Evolutionary conservation across 2,113 vertebrate species (phyloP).

Genomic region (Microtus pennsylvanicus): DNA sequence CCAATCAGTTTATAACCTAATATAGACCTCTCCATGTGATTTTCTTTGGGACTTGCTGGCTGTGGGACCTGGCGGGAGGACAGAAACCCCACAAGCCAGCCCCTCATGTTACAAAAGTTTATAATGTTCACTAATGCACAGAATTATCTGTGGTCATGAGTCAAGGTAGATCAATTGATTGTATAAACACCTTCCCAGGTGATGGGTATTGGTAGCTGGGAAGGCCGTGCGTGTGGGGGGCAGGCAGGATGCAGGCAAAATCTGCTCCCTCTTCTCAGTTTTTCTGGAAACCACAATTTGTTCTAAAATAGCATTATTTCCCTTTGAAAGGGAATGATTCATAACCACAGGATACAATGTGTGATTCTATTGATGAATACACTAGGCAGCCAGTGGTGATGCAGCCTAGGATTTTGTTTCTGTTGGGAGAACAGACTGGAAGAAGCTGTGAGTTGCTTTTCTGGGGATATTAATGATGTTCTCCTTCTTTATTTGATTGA

Average conservation of each 20-base stretch:
- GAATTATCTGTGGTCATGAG: not conserved
- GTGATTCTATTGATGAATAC: not conserved
- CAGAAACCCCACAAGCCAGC: no score
- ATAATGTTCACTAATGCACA: not conserved
- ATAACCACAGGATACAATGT: not conserved
- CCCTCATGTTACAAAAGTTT: no score
- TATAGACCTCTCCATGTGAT: no score
- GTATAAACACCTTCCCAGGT: not conserved
- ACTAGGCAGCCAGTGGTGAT: not conserved
- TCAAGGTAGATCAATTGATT: not conserved
- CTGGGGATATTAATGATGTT: accelerated
- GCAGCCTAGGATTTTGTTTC: not conserved
- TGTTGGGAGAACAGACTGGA: not conserved
- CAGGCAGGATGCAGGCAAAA: not conserved
- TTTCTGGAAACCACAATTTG: not conserved
- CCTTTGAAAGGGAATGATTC: not conserved
- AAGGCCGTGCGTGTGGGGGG: accelerated
- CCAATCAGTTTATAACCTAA: no score
- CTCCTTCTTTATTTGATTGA: not conserved
- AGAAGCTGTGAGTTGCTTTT: not conserved
- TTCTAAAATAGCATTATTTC: constrained; percentile 1
- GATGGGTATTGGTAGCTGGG: no score
- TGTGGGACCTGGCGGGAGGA: no score
- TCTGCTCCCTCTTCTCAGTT: not conserved
- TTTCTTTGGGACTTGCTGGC: no score